Percentiles rank a stretch among this genome's conserved stretches.
Conservation (phyloP, 1,140 invertebrate species). For the Drosophila pectinifera region DNA sequence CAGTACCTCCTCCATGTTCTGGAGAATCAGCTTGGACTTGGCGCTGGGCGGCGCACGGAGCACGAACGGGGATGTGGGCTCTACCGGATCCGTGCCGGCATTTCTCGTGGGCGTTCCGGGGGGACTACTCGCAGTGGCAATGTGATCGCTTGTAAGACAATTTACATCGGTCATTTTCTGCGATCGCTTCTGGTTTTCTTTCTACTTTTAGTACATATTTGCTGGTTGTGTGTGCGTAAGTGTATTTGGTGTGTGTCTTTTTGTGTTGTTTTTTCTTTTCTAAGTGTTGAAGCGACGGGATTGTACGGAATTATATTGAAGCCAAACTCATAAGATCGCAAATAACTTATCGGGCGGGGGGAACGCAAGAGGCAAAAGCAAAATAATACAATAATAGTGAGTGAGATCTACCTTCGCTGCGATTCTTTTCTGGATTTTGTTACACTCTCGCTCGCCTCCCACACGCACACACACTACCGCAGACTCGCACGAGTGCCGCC, state of each 20-base stretch:
- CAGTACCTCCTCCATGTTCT: constrained; percentile 83
- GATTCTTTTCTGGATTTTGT: constrained; percentile 33
- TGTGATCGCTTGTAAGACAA: constrained; percentile 78
- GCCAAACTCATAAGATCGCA: constrained; percentile 75
- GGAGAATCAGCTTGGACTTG: constrained; percentile 79
- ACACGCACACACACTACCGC: constrained; percentile 66
- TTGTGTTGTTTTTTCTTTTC: constrained; percentile 26
- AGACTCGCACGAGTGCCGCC: constrained; percentile 7
- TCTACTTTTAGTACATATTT: constrained; percentile 52
- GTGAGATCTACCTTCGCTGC: constrained; percentile 61
- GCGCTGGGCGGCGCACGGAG: constrained; percentile 76
- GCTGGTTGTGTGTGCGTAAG: constrained; percentile 56
- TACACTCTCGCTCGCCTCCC: constrained; percentile 46
- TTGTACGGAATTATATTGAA: constrained; percentile 48
- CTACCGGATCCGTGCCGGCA: constrained; percentile 35
- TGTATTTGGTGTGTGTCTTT: constrained; percentile 39
- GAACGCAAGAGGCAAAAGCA: constrained; percentile 23
- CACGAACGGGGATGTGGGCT: constrained; percentile 70
- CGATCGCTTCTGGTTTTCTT: constrained; percentile 30
- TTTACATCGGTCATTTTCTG: constrained; percentile 80
- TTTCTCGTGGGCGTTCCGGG: constrained; percentile 63
- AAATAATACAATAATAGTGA: constrained; percentile 50
- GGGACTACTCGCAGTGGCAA: constrained; percentile 46
- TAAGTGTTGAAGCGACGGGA: constrained; percentile 50
- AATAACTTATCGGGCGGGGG: constrained; percentile 45